These are phyloP conservation scores for Verasper variegatus DNA, from an alignment of 2,113 vertebrate genomes.

Conservation along the genomic window DNA sequence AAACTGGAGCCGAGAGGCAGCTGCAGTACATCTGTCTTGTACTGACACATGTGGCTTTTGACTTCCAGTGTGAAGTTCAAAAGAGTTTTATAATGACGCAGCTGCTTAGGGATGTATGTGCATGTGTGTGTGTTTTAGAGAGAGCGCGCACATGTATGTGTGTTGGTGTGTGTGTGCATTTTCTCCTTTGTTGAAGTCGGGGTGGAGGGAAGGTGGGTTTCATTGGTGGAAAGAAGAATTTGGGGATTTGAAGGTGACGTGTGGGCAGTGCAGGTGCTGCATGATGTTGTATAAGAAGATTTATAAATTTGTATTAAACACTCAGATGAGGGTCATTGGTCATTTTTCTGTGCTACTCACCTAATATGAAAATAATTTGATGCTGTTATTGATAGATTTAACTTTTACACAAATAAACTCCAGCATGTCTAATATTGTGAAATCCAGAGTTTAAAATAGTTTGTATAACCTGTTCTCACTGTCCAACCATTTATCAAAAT, in stretches of 20 bases:
- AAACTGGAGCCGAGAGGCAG: conserved; percentile 79
- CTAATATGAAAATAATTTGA: no score
- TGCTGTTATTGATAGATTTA: no score
- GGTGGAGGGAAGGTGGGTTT: conserved; percentile 29
- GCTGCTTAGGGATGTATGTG: conserved; percentile 75
- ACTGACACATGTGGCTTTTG: conserved; percentile 84
- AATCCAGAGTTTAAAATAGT: no score
- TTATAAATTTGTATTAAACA: background rate
- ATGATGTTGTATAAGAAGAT: conserved; percentile 7
- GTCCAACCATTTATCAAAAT: no score
- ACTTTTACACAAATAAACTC: no score
- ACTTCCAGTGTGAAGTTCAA: conserved; percentile 85
- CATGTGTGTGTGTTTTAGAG: conserved; percentile 43
- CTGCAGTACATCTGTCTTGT: conserved; percentile 85
- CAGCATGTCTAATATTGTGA: no score
- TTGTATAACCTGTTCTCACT: no score
- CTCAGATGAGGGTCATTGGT: background rate
- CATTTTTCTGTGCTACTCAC: no score
- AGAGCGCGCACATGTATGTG: conserved; percentile 44
- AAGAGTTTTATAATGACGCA: conserved; percentile 84
- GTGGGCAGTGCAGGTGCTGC: conserved; percentile 43
- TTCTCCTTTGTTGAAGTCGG: conserved; percentile 50
- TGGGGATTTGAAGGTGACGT: conserved; percentile 23
- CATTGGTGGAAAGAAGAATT: conserved; percentile 61
- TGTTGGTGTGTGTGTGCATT: conserved; percentile 37